Base-by-base conservation (phyloP, 2,888 invertebrate species). In the Agonopterix heracliana region DNA sequence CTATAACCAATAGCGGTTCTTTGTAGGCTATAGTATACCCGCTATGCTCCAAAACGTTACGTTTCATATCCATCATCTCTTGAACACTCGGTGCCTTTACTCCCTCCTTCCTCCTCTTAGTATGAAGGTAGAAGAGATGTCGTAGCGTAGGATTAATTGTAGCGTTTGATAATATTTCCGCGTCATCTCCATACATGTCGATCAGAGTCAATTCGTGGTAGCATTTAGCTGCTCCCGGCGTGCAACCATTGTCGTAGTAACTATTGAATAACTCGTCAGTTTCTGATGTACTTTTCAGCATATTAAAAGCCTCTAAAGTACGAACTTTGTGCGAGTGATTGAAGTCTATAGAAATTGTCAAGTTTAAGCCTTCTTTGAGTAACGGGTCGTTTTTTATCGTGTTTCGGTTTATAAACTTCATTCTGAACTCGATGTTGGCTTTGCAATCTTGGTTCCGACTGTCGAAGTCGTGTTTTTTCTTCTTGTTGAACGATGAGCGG, bases 381-480 rank as follows among this genome's bases (percentile, higher is more conserved):
- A 52, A 42, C 9, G 52, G 51, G 35, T 72, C 68, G 48, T 66
- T 71, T 47, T 47, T 71, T 1, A 63, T 59, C 0, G 68, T 71
- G 48, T 67, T 61, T 12, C 57, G 60, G 52, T 63, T 64, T 0
- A 60, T 61, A 17, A 64, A 52, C 50, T 68, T 73, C 9, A 71
- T 41, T 60, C 59, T 63, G 36, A 74, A 73, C 36, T 72, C 66
- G 7, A 74, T 59, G 48, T 59, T 61, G 1, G 74, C 74, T 41
- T 47, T 51, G 49, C 73, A 73, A 0, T 59, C 51, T 41, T 62
- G 61, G 48, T 63, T 63, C 26, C 53, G 54, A 7, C 54, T 51
- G 1, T 38, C 41, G n/a, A 11, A 10, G 2, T 46, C 40, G 2
- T 17, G 12, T 7, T 26, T 48, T 26, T 57, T 59, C 34, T 50